These are phyloP conservation scores for Pseudopleuronectes americanus DNA, from an alignment of 2,797 vertebrate genomes.

Conservation along the genomic window DNA sequence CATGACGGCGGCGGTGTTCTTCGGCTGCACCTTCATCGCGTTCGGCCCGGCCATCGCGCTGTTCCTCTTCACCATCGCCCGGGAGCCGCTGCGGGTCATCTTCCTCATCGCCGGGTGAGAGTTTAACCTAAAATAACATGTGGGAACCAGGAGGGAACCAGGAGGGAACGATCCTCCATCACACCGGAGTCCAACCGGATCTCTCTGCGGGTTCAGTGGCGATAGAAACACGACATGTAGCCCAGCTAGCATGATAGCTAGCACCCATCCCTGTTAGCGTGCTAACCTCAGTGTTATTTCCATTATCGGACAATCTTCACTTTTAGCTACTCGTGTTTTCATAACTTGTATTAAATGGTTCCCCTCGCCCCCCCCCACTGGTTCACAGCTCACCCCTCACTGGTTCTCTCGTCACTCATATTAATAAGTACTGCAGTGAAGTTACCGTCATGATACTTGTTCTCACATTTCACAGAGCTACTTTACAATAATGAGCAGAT, in stretches of 20 bases:
- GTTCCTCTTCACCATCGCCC: conserved; percentile 87
- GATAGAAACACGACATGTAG: not conserved
- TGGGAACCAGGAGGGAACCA: rapidly evolving
- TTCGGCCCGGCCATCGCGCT: conserved; percentile 86
- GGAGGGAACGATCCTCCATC: rapidly evolving
- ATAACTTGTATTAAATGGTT: no score
- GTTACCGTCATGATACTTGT: no score
- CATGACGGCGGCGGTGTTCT: conserved; percentile 87
- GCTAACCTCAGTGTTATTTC: conserved; percentile 10
- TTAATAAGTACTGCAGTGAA: no score
- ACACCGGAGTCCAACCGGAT: rapidly evolving
- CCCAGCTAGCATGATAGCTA: conserved; percentile 36
- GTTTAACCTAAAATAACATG: rapidly evolving
- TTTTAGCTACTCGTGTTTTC: no score
- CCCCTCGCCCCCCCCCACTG: no score
- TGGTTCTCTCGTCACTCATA: no score
- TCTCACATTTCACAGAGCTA: no score
- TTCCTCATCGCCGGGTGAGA: conserved; percentile 88
- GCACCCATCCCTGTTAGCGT: not conserved
- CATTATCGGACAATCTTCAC: not conserved
- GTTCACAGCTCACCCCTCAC: no score
- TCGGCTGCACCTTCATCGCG: conserved; percentile 87
- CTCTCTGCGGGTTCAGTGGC: not conserved
- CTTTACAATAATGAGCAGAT: no score
- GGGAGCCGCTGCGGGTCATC: conserved; percentile 86